A percentile compares a stretch with the other conserved stretches of the same genome.
Conservation (phyloP, 2,888 invertebrate species). For the Hemicrepidius hirtus region DNA sequence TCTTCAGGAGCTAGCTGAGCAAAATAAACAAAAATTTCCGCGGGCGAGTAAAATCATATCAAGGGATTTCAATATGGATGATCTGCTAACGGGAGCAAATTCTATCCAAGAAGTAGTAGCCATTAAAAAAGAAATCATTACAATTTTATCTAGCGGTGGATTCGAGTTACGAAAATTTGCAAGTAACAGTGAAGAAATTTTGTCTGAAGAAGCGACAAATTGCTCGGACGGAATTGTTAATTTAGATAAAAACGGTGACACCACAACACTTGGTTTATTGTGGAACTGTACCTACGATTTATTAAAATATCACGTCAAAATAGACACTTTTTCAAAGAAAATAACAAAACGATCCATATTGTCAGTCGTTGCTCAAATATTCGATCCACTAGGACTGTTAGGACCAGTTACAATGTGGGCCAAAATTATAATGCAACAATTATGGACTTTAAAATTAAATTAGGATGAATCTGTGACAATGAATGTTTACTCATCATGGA, state of each 20-base stretch:
- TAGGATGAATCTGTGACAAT: conserved; percentile 59
- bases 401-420: conserved; percentile 53
- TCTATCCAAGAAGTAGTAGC: neutral
- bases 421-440: conserved; percentile 55
- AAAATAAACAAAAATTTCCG: neutral
- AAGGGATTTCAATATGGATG: conserved; percentile 22
- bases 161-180: conserved; percentile 28
- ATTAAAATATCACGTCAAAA: conserved; percentile 8
- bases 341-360: conserved; percentile 55
- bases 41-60: neutral
- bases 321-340: neutral
- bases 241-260: conserved; percentile 29
- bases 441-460: conserved; percentile 55
- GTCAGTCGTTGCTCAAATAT: conserved; percentile 57
- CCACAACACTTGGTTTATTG: conserved; percentile 36
- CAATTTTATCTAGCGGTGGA: conserved; percentile 20
- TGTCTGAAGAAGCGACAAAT: neutral
- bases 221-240: neutral
- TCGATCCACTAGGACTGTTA: conserved; percentile 59
- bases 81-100: conserved; percentile 1
- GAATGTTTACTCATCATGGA: neutral
- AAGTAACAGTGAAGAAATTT: conserved; percentile 16
- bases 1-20: neutral
- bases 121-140: conserved; percentile 10
- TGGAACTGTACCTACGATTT: conserved; percentile 46